Base-by-base conservation (phyloP, 2,888 invertebrate genomes). In the Caradrina clavipalpis region DNA sequence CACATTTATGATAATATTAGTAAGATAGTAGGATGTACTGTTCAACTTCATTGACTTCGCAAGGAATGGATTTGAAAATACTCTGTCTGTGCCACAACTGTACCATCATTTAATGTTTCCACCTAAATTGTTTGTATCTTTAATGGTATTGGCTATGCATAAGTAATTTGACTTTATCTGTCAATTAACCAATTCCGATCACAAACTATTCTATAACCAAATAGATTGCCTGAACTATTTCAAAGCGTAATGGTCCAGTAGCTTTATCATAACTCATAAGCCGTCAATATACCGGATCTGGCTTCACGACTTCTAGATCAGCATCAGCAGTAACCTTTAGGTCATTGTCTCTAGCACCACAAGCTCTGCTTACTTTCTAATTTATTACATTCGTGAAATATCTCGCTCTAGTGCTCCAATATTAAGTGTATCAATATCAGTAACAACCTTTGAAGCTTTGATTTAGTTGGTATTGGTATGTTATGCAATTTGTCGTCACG, bases 341-440 rank as follows among this genome's bases (percentile, higher is more conserved):
- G 51, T 76, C 76, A 80, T 80, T 80, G 76, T 76, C 45, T 76
- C 31, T 22, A 31, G 31, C 26, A 53, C 62, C 21, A 19, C 26
- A 42, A 53, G 65, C 19, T 76, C 19, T 59, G 42, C 26, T 78
- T 50, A 78, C 78, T 78, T 81, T 78, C 78, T 78, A 81, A 78
- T 78, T 78, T 78, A 78, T 78, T 81, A 77, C 65, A 62, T 65
- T 78, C 78, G 72, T 81, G 81, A 78, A 72, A 77, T 81, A 78
- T 77, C 73, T 19, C 39, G 73, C 56, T 76, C 65, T 10, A 58
- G 26, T 60, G 56, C 55, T 71, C 56, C 19, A 49, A 57, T 47
- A 6, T 56, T 21, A 68, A 26, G 45, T 57, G 57, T 79, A 79
- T 76, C 59, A 70, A 45, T 35, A 75, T 31, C 26, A 15, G 45